Evolutionary conservation across 2,888 invertebrate species (phyloP).

Genomic region (Heliothis peltigera): DNA sequence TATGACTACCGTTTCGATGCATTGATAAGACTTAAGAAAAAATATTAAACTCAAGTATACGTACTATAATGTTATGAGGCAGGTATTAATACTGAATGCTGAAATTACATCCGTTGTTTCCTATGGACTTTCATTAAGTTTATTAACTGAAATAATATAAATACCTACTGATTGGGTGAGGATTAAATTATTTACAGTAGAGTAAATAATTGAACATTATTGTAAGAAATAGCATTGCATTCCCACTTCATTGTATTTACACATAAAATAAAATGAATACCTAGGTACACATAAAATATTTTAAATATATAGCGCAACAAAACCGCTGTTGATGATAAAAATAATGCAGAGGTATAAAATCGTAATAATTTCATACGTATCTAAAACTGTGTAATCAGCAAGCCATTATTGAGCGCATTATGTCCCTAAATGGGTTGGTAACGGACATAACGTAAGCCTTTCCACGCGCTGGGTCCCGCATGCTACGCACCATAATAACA

Average conservation of each 20-base stretch:
- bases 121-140: conserved; percentile 16
- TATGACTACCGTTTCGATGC: too few species aligned
- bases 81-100: conserved; percentile 2
- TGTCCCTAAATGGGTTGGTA: conserved; percentile 31
- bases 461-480: conserved; percentile 21
- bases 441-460: conserved; percentile 16
- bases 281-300: too few species aligned
- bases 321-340: not conserved
- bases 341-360: not conserved
- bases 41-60: not conserved
- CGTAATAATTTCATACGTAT: conserved; percentile 6
- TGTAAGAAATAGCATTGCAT: too few species aligned
- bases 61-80: not conserved
- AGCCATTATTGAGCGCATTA: conserved; percentile 27
- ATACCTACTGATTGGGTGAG: too few species aligned
- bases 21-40: too few species aligned
- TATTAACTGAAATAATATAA: not conserved
- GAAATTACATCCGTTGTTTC: conserved; percentile 23
- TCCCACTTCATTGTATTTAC: too few species aligned
- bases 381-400: conserved; percentile 29
- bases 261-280: too few species aligned
- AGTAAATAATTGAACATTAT: too few species aligned
- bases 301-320: not conserved
- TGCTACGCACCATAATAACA: conserved; percentile 30
- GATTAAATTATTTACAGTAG: too few species aligned